Base-by-base conservation (phyloP, 2,888 invertebrate species). In the Amblyteles armatorius region DNA sequence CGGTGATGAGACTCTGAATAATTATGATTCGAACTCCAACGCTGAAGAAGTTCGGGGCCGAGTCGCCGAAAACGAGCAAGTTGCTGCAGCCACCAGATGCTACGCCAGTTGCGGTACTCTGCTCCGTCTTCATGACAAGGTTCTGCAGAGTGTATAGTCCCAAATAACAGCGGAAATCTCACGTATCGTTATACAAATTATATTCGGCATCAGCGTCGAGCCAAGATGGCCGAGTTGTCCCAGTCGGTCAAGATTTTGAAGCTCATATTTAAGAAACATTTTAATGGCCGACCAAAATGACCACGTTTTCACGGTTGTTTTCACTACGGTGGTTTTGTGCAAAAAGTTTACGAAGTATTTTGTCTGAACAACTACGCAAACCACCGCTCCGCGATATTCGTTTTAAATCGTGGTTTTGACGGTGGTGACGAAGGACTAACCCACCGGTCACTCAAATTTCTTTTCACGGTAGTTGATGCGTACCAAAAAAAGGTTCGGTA, bases 71-170 rank as follows among this genome's bases (percentile, higher is more conserved):
- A 78, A 80, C 44, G 91, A 94, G 83, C 81, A 83, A 36, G 94
- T 94, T 93, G 87, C 95, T 94, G 50, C 95, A 0, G 94, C 93
- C 60, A 82, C 85, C 48, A 84, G 86, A 82, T 96, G 96, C 90
- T 96, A 95, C 90, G 96, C 96, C 3, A 95, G 95, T 19, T 96
- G 96, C 90, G 96, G 96, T 89, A 95, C 95, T 0, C 95, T 96
- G n/a, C 93, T 94, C 55, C 94, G 95, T 93, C 92, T 96, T 33
- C 95, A 95, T 11, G 94, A 95, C 81, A 95, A 95, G 89, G 94
- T 96, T 44, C 74, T 73, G 44, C 16, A 48, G 13, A 44, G 44
- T 48, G 16, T 48, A 48, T 2, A 44, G 3, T 44, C 16, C 44
- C 3, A 16, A 1, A 48, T 40, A 40, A 40, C 13, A 48, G 44